Evolutionary conservation across 2,797 vertebrate genomes (phyloP).

Genomic region (Muscicapa comitata): DNA sequence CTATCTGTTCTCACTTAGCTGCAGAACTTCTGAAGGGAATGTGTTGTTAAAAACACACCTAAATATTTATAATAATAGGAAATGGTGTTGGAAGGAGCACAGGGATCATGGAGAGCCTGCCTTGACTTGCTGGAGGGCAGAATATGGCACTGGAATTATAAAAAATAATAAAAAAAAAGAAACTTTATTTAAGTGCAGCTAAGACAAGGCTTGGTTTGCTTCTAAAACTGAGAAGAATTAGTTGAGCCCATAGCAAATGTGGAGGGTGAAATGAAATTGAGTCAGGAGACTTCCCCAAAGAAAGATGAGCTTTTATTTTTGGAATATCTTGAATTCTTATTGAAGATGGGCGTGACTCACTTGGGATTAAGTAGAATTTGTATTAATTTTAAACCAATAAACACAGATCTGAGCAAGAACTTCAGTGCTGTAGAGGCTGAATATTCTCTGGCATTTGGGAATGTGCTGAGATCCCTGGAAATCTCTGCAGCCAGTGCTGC

Average conservation of each 20-base stretch:
- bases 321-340: neutral
- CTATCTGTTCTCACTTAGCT: neutral
- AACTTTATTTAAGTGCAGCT: neutral
- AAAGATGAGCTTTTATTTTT: neutral
- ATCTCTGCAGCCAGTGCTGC: neutral
- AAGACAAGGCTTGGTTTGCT: neutral
- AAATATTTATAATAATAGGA: neutral
- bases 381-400: neutral
- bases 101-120: neutral
- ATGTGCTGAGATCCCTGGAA: neutral
- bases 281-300: neutral
- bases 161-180: neutral
- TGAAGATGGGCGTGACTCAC: neutral
- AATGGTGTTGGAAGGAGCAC: neutral
- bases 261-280: neutral
- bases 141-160: neutral
- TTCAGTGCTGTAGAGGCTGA: neutral
- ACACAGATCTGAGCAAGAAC: neutral
- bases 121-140: neutral
- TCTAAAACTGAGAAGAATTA: neutral
- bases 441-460: accelerated
- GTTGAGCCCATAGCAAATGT: neutral
- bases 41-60: neutral
- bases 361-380: neutral
- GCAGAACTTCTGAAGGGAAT: neutral